Base-by-base conservation (phyloP, 2,888 invertebrate species). In the Dusona sp. region DNA sequence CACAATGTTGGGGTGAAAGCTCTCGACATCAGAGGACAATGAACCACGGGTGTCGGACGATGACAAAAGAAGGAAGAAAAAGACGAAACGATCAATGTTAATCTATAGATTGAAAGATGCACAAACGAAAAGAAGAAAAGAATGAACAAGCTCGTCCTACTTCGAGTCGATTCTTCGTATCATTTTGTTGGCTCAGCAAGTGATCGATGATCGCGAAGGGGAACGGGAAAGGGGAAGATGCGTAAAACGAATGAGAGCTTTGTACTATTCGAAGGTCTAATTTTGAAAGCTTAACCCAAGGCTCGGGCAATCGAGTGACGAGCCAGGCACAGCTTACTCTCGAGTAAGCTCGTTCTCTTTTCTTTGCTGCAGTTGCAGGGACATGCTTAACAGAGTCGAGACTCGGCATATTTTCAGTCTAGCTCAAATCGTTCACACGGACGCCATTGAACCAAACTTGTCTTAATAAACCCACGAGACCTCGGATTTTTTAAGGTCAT, bases 261-360 rank as follows among this genome's bases (percentile, higher is more conserved):
- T 74, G 85, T 83, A 78, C 78, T 61, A 72, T 57, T 83, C 79
- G 83, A 86, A 72, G 75, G 48, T 85, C 83, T 86, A 85, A 85
- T 79, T 85, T 83, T 51, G 85, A 85, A 79, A 78, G 68, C 68
- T 65, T 72, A 65, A 65, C 25, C 75, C 36, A 45, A 57, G 36
- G 38, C 61, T 65, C 64, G 64, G 61, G 64, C 68, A 61, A 83
- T 29, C 54, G 65, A 77, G 77, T 57, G 61, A 61, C 29, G 36
- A 19, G 68, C 74, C 67, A 79, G 74, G 48, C 64, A 54, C 22
- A 64, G 73, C 72, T 83, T 61, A 61, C 75, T 22, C 67, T 42
- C 61, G 74, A 74, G 57, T 42, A 75, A 64, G 54, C 64, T 75
- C 64, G 79, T 64, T 83, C 79, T 83, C 64, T 65, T 80, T 72